Conservation (phyloP, 2,888 invertebrate species). For the Theodoxus fluviatilis region DNA sequence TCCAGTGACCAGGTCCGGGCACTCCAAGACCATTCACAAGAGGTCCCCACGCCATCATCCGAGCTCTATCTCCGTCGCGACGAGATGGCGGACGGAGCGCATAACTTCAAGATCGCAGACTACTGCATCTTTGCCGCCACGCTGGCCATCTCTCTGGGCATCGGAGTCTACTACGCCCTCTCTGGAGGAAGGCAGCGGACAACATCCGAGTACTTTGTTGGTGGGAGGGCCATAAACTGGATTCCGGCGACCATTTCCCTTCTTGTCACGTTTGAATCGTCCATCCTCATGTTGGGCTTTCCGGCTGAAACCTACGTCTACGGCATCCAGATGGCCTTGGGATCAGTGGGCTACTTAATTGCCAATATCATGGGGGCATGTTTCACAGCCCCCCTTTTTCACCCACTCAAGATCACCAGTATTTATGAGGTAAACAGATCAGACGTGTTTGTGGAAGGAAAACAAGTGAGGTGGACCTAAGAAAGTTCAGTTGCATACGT, state of each 20-base stretch:
- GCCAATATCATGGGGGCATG: constrained; percentile 39
- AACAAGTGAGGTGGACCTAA: too few species aligned
- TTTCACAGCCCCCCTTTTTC: constrained; percentile 42
- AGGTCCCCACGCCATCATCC: too few species aligned
- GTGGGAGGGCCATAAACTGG: constrained; percentile 42
- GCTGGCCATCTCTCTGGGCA: constrained; percentile 35
- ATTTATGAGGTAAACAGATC: constrained; percentile 53
- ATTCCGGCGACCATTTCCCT: constrained; percentile 48
- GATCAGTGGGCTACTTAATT: constrained; percentile 37
- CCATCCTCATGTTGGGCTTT: constrained; percentile 51
- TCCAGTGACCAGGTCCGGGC: too few species aligned
- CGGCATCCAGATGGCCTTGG: constrained; percentile 40
- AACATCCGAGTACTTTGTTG: constrained; percentile 44
- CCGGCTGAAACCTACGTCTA: constrained; percentile 51
- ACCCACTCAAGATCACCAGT: constrained; percentile 46
- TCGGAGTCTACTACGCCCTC: constrained; percentile 37
- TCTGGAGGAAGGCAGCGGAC: constrained; percentile 34
- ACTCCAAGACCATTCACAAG: too few species aligned
- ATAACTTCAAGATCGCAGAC: constrained; percentile 29
- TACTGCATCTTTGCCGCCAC: constrained; percentile 35
- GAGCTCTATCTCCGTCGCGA: too few species aligned
- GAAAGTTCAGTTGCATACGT: too few species aligned
- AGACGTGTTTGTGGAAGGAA: too few species aligned
- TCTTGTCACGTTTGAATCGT: constrained; percentile 51
- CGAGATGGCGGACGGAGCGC: constrained; percentile 14